phyloP scores from a whole-genome alignment of 2,888 invertebrate species.

The Scaptomyza reducta region DNA sequence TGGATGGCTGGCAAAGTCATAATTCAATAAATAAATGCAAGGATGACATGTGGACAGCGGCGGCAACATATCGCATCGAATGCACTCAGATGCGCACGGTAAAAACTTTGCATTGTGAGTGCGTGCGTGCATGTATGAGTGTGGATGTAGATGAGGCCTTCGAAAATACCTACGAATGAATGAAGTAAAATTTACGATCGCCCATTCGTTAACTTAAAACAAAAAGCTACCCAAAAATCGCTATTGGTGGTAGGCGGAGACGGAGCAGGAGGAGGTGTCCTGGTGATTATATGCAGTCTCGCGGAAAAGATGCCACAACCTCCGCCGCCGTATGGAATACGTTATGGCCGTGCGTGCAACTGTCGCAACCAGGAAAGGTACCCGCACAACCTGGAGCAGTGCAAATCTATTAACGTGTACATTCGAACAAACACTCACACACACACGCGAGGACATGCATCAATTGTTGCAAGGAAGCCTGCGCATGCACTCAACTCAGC shows the following conservation, averaged over 20 bases:
- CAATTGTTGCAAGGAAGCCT: conserved; percentile 38
- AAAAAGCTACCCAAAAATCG: conserved; percentile 36
- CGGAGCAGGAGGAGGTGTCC: conserved; percentile 10
- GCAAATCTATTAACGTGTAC: conserved; percentile 68
- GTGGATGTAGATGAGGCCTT: conserved; percentile 11
- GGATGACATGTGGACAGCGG: conserved; percentile 78
- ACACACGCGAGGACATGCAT: conserved; percentile 50
- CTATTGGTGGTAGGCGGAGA: conserved; percentile 6
- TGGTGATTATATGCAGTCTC: conserved; percentile 68
- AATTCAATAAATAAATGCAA: conserved; percentile 82
- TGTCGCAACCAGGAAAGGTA: not conserved
- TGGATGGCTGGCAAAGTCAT: conserved; percentile 57
- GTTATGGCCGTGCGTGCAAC: conserved; percentile 33
- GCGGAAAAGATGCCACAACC: conserved; percentile 47
- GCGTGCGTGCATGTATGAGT: not conserved
- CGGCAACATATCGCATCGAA: conserved; percentile 76
- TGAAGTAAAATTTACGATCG: conserved; percentile 75
- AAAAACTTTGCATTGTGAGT: conserved; percentile 20
- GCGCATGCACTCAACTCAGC: conserved; percentile 53
- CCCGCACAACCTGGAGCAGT: conserved; percentile 11
- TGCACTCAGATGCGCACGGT: conserved; percentile 69
- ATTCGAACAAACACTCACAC: conserved; percentile 6
- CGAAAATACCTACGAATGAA: conserved; percentile 47
- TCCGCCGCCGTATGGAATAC: conserved; percentile 34
- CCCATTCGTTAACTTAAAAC: conserved; percentile 63